phyloP scores from a whole-genome alignment of 2,888 invertebrate genomes.

The Drosophila recens region DNA sequence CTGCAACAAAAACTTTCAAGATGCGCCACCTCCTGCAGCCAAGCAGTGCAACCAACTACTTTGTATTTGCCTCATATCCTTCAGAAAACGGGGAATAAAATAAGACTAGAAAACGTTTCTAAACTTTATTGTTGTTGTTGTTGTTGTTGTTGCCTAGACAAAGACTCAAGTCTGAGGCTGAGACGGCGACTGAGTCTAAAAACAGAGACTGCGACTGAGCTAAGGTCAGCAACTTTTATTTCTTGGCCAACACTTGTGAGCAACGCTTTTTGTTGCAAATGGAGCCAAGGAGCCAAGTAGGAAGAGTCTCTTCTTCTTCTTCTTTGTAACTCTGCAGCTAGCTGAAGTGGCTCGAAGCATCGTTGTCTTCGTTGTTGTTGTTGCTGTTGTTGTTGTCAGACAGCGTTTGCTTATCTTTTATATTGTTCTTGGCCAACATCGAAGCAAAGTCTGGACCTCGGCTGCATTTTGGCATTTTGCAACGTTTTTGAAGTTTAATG shows the following conservation, averaged over 20 bases:
- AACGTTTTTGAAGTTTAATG: conserved; percentile 80
- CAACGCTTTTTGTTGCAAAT: conserved; percentile 63
- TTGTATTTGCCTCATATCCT: conserved; percentile 73
- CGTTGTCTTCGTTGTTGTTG: conserved; percentile 30
- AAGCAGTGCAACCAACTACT: conserved; percentile 47
- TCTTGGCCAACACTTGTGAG: conserved; percentile 80
- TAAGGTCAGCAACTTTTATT: conserved; percentile 81
- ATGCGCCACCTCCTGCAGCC: conserved; percentile 29
- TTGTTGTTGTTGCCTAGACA: conserved; percentile 71
- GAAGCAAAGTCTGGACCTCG: conserved; percentile 61
- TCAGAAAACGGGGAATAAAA: conserved; percentile 23
- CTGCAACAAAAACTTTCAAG: conserved; percentile 52
- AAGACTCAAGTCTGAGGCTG: conserved; percentile 54
- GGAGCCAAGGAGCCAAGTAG: conserved; percentile 49
- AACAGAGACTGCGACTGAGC: conserved; percentile 53
- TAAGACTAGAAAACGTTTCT: conserved; percentile 41
- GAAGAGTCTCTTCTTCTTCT: conserved; percentile 12
- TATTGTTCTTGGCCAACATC: conserved; percentile 79
- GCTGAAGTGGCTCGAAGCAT: conserved; percentile 61
- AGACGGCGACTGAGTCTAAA: conserved; percentile 32
- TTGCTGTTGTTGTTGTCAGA: conserved; percentile 48
- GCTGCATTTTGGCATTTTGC: conserved; percentile 80
- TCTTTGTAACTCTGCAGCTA: conserved; percentile 15
- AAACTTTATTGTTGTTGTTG: conserved; percentile 55
- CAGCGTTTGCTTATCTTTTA: conserved; percentile 78